Base-by-base conservation (phyloP, 2,113 vertebrate species). In the Myocastor coypus region DNA sequence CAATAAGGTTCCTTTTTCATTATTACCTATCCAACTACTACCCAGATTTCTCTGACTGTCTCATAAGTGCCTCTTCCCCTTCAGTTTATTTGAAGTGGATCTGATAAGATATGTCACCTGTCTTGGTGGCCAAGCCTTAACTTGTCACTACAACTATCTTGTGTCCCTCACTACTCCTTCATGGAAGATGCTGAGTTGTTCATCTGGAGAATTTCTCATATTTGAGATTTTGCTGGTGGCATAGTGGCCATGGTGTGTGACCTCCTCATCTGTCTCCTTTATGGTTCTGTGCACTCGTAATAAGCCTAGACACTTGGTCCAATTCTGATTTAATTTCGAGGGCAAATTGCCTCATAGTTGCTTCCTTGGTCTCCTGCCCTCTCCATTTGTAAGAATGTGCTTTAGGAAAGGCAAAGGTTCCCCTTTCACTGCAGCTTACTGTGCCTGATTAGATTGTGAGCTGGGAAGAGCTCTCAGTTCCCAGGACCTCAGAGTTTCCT, bases 361-460 rank as follows among this genome's bases (percentile, higher is more conserved):
- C 12, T 0, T 57, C 46, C 22, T 92, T n/a, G 4, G 5, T 90
- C 57, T 50, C 57, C 32, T 46, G 50, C 42, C 3, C 22, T 34
- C 32, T 37, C n/a, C 9, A 12, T 14, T 77, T 6, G 0, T 68
- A 16, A 32, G 30, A n/a, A 20, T 63, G 37, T 3, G 0, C 59
- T 26, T 82, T 63, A 12, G 40, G 68, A 61, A 83, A 78, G 64
- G n/a, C 42, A 30, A 40, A 12, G 55, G 16, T n/a, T 26, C 30
- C 40, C 12, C 40, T 87, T 64, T 55, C 37, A 0, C 30, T 2
- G 30, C 10, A 52, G 26, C 50, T 93, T 24, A 28, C 24, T 85
- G 37, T 59, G 19, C 17, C 84, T 16, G 6, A 40, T 40, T 11
- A 87, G 91, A 1, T 20, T 1, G 7, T 7, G 73, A 87, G 42